These are phyloP conservation scores for Cataglyphis cursor DNA, from an alignment of 2,888 invertebrate genomes.

Conservation along the genomic window DNA sequence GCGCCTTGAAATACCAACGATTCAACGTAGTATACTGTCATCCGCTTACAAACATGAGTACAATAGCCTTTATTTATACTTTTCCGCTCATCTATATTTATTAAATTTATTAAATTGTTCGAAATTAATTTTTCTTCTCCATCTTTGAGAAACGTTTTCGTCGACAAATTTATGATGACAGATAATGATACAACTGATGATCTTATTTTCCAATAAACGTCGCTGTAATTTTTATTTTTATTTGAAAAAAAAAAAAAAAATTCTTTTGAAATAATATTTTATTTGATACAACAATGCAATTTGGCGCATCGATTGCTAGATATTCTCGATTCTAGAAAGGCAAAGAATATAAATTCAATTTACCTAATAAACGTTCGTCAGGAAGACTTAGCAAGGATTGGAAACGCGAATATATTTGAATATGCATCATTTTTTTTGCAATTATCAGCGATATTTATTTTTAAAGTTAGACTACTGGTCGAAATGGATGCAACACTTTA, in stretches of 20 bases:
- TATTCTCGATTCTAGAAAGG: background rate
- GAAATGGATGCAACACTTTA: conserved; percentile 2
- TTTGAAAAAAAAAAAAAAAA: background rate
- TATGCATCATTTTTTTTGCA: background rate
- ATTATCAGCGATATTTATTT: background rate
- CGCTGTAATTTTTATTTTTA: background rate
- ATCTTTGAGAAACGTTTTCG: background rate
- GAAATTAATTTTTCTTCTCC: conserved; percentile 1
- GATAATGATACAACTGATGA: background rate
- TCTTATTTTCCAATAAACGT: background rate
- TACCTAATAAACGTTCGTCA: conserved; percentile 9
- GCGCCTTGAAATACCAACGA: conserved; percentile 60
- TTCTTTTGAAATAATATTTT: conserved; percentile 8
- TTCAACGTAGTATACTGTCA: conserved; percentile 28
- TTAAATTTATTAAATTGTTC: background rate
- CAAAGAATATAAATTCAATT: conserved; percentile 35
- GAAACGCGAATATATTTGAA: background rate
- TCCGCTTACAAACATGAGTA: background rate
- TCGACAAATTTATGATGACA: background rate
- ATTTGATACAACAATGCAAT: background rate
- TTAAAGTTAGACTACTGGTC: conserved; percentile 1
- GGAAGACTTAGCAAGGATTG: conserved; percentile 1
- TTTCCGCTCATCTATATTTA: background rate
- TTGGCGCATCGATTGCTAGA: conserved; percentile 22
- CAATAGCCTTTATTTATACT: background rate